Evolutionary conservation across 2,113 vertebrate genomes (phyloP), one percentile per base, ranked within the genome.

Genomic region (Arvicanthis niloticus): DNA sequence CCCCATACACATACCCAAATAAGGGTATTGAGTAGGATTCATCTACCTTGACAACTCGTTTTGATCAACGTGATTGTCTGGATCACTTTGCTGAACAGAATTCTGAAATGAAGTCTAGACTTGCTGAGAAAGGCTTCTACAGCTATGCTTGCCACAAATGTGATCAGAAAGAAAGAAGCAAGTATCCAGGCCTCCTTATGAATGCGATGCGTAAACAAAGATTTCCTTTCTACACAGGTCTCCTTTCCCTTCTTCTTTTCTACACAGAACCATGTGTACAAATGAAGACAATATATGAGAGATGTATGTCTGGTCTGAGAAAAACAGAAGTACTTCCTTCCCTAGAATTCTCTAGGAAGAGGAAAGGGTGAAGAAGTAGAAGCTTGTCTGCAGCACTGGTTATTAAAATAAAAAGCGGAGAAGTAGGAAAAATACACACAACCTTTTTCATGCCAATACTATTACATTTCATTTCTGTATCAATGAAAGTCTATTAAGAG

Each of bases 371-470:
- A 88, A 70, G 17, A 70, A 72, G 82, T 34, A 31, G 5, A 86
- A 91, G 3, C 4, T 51, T 75, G 34, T 65, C 37, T 70, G 21
- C 24, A 53, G 4, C n/a, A 75, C 77, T 67, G n/a, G 26, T 70
- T 72, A 60, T 76, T 89, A 91, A 92, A 78, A 42, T 95, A 94
- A 91, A 95, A 78, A 65, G 29, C 86, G 65, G 2, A 95, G 73
- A 2, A 11, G 9, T 42, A 91, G 48, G 7, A 60, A 81, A 94
- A 26, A 91, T 26, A 91, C 10, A 80, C 15, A 60, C 15, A n/a
- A 77, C 22, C 5, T 81, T 75, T 34, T 58, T 67, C 65, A 75
- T 81, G 53, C 68, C 53, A 68, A 21, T 31, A 91, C 76, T 40
- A 87, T 13, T 70, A 68, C 37, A 88, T 16, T 86, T 6, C 11